Evolutionary conservation across 1,140 invertebrate species (phyloP), one percentile per base, ranked within the genome.

Genomic region (Geopemphigus sp.): DNA sequence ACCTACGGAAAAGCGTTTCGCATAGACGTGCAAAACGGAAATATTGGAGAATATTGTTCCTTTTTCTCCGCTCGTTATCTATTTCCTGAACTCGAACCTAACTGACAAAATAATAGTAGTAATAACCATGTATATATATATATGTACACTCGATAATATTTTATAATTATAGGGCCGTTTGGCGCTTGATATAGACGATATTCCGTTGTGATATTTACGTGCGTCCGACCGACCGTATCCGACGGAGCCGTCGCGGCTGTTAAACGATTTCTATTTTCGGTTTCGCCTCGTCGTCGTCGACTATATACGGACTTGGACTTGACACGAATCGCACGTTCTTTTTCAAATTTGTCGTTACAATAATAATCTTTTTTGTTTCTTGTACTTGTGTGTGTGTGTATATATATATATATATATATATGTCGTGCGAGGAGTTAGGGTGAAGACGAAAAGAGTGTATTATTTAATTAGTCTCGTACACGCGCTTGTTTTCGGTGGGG

Each of bases 201-300:
- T 24, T 63, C 8, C 32, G 17, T 57, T 64, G 29, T 12, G 63
- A 39, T 64, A n/a, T 64, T n/a, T 64, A n/a, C 32, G 45, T 19
- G 68, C 2, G 17, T 14, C 15, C 50, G 26, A 54, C 68, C 17
- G 26, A 72, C 29, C 47, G 68, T 72, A 29, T 72, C 50, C 68
- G 10, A 17, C 17, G 26, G 8, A 1, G 57, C 26, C 59, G 59
- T 19, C 15, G 24, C 57, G 32, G 32, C 5, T 12, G 47, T 19
- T 14, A 19, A 19, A 54, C 50, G 68, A 72, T 72, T 54, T 72
- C 68, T 72, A 54, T 72, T 72, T 72, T 72, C 8, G 68, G 24
- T 72, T 72, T 54, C 11, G 17, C 19, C 17, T 53, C 14, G 4
- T 50, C 47, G 47, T 50, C 47, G 47, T 1, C 47, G 47, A 1